Evolutionary conservation across 2,888 invertebrate species (phyloP).

Genomic region (Aleiodes alternator): DNA sequence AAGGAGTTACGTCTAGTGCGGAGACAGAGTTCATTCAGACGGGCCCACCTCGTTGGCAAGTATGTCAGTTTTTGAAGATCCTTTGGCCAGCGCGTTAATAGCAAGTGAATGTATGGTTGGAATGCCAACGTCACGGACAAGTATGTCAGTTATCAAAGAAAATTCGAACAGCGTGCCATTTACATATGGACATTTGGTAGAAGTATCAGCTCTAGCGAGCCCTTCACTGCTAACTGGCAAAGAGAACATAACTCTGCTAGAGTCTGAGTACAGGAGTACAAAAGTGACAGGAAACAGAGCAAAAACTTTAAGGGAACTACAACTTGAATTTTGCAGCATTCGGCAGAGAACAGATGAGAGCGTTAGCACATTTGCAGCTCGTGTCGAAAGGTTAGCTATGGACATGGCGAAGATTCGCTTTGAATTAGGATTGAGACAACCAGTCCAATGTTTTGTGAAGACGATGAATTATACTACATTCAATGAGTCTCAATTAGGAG

Average conservation of each 20-base stretch:
- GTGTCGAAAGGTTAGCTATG: background rate
- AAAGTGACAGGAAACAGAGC: background rate
- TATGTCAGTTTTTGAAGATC: too few species aligned
- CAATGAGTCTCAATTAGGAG: background rate
- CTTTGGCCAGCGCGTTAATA: too few species aligned
- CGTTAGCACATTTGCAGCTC: background rate
- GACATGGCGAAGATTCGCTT: background rate
- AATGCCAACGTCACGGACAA: too few species aligned
- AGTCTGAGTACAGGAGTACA: constrained; percentile 13
- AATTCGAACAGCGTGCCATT: too few species aligned
- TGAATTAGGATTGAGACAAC: background rate
- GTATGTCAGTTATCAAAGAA: too few species aligned
- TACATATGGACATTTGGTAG: too few species aligned
- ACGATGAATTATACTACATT: background rate
- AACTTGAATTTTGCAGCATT: background rate
- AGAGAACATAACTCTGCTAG: background rate
- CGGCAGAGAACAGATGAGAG: background rate
- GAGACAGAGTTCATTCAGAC: too few species aligned
- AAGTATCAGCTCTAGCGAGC: too few species aligned
- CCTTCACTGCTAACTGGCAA: background rate
- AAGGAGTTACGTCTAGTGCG: too few species aligned
- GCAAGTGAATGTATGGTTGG: too few species aligned
- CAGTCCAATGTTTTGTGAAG: background rate
- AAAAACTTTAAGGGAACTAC: background rate
- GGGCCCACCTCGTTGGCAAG: too few species aligned